Evolutionary conservation across 2,113 vertebrate genomes (phyloP), one percentile per base, ranked within the genome.

Genomic region (Mohoua ochrocephala): DNA sequence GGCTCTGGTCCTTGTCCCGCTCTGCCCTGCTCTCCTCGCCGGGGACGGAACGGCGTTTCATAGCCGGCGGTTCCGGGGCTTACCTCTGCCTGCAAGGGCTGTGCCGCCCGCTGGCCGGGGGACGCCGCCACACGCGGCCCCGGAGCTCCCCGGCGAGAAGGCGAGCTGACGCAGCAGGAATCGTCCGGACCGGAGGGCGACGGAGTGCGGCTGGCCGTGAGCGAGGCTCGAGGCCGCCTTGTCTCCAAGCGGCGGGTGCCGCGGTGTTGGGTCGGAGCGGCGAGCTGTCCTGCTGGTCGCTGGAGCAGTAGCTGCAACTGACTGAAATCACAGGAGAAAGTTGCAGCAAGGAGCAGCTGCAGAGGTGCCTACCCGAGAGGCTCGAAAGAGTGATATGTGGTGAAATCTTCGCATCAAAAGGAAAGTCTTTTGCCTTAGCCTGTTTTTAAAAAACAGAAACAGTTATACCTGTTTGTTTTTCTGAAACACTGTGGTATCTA

Each of bases 161-260:
- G 18, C 7, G 82, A 15, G 30, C 17, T 6, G 59, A 1, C 13
- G 17, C 64, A 0, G 63, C 56, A 3, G 37, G 35, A 2, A 20
- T 1, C 13, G 6, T 1, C 24, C 21, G 45, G 18, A 4, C 9
- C 42, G 3, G 42, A 9, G 42, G 9, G 30, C 39, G 47, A 3
- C 41, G 3, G 47, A 17, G 39, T 30, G 42, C 28, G 69, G 8
- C 39, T 28, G 30, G 28, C 7, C 13, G 28, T 7, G 24, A 31
- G 63, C 35, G 15, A 16, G 20, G 53, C 26, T 20, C 30, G 15
- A 11, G 30, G 22, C 16, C 17, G 0, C 9, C 2, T 35, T 4
- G 31, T 4, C 26, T 24, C 19, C 28, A 59, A 30, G 70, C 47
- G 33, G 61, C 14, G 20, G 41, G 24, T 3, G 4, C 2, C 7